Percentiles rank a stretch among this genome's conserved stretches.
Conservation (phyloP, 2,888 invertebrate genomes). For the Melangyna quadrimaculata region DNA sequence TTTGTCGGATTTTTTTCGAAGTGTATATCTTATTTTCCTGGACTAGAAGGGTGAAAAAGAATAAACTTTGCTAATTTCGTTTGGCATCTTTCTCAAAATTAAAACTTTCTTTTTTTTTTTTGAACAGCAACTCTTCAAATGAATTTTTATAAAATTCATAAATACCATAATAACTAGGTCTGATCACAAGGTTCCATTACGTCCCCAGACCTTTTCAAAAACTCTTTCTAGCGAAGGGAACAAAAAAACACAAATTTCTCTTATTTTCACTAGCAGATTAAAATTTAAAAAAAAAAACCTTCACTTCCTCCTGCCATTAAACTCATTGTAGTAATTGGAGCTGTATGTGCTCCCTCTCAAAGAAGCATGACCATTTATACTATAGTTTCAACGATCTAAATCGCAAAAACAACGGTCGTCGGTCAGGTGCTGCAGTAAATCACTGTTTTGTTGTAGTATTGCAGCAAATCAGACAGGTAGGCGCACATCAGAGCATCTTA, state of each 20-base stretch:
- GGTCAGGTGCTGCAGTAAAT: conserved; percentile 60
- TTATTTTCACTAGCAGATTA: not conserved
- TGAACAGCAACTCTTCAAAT: not conserved
- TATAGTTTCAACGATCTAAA: conserved; percentile 58
- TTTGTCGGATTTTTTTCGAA: too few relatives aligned
- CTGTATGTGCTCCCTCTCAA: conserved; percentile 30
- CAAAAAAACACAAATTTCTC: not conserved
- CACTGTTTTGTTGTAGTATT: conserved; percentile 31
- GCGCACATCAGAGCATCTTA: conserved; percentile 22
- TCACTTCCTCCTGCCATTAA: conserved; percentile 45
- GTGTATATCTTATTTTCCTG: too few relatives aligned
- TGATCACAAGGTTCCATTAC: conserved; percentile 37
- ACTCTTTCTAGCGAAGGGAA: not conserved
- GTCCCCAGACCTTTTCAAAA: not conserved
- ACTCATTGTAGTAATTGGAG: conserved; percentile 53
- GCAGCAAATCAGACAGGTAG: conserved; percentile 16
- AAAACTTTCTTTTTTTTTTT: too few relatives aligned
- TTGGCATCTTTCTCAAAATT: not conserved
- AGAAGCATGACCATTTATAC: conserved; percentile 56
- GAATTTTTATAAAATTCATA: not conserved
- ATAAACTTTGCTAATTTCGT: not conserved
- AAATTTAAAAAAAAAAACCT: not conserved
- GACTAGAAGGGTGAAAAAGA: too few relatives aligned
- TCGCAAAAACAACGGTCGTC: conserved; percentile 62
- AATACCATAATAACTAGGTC: not conserved